Percentiles rank a stretch among this genome's conserved stretches.
These are phyloP conservation scores for Sakesphorus luctuosus DNA, from an alignment of 2,113 vertebrate species.

Conservation along the genomic window DNA sequence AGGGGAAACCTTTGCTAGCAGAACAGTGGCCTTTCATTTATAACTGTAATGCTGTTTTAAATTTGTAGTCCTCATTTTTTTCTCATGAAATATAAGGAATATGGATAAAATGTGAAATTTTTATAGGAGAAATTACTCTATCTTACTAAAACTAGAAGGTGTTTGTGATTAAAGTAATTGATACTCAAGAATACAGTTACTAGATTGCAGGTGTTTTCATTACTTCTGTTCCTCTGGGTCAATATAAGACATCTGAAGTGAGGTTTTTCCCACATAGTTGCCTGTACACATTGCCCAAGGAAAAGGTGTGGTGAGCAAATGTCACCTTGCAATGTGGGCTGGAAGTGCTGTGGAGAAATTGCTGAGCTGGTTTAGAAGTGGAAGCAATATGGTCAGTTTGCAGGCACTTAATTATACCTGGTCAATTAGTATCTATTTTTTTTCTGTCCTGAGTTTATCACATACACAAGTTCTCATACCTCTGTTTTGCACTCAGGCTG, in stretches of 20 bases:
- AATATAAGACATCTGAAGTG: neutral
- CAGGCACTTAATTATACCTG: neutral
- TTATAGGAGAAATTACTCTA: neutral
- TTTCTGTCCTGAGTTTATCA: neutral
- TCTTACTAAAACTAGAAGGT: neutral
- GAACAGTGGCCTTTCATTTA: slow-evolving; percentile 30
- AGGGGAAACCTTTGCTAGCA: neutral
- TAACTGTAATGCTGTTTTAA: slow-evolving; percentile 13
- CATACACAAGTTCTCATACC: fast-evolving
- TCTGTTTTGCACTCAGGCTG: neutral
- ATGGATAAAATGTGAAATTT: neutral
- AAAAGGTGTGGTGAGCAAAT: neutral
- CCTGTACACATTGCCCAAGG: neutral
- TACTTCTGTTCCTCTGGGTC: neutral
- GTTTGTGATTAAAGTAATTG: neutral
- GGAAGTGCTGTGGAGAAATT: neutral
- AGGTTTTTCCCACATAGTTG: neutral
- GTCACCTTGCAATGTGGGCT: neutral
- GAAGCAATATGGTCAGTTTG: neutral
- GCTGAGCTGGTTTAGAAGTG: neutral
- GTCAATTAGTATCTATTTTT: neutral
- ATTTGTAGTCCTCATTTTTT: neutral
- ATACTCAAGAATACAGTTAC: neutral
- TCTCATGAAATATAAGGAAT: neutral
- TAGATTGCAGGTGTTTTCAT: neutral